Percentiles rank a stretch among this genome's conserved stretches.
Evolutionary conservation across 1,140 invertebrate genomes (phyloP).

Genomic region (Bombyx mori): DNA sequence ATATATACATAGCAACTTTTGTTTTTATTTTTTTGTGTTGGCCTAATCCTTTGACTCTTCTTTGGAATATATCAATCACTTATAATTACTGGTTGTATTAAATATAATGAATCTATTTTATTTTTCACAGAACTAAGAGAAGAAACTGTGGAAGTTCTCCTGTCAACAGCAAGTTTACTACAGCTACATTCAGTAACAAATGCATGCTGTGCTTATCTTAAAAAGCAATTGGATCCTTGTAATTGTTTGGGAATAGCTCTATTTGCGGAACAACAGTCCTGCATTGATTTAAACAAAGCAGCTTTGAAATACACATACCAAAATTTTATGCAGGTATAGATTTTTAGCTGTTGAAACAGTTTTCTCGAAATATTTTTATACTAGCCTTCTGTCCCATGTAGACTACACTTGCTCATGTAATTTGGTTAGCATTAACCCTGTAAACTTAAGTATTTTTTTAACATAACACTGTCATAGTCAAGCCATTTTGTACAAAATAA

Average conservation of each 20-base stretch:
- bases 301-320: constrained; percentile 86
- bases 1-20: too few species aligned
- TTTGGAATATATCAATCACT: constrained; percentile 1
- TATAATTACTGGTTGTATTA: not conserved
- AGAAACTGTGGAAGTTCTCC: constrained; percentile 87
- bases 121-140: constrained; percentile 79
- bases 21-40: too few species aligned
- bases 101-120: not conserved
- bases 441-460: too few species aligned
- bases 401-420: too few species aligned
- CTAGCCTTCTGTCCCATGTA: too few species aligned
- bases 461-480: too few species aligned
- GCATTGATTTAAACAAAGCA: constrained; percentile 81
- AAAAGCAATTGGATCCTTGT: constrained; percentile 92
- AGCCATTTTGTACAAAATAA: too few species aligned
- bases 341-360: too few species aligned
- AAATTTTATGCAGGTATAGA: constrained; percentile 80
- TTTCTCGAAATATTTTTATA: too few species aligned
- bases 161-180: constrained; percentile 89
- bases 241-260: constrained; percentile 94
- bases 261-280: constrained; percentile 93
- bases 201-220: constrained; percentile 91
- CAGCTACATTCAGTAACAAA: constrained; percentile 90
- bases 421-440: too few species aligned
- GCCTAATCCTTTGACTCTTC: too few species aligned